Conservation (phyloP, 2,888 invertebrate species). For the Stegana nigrithorax region DNA sequence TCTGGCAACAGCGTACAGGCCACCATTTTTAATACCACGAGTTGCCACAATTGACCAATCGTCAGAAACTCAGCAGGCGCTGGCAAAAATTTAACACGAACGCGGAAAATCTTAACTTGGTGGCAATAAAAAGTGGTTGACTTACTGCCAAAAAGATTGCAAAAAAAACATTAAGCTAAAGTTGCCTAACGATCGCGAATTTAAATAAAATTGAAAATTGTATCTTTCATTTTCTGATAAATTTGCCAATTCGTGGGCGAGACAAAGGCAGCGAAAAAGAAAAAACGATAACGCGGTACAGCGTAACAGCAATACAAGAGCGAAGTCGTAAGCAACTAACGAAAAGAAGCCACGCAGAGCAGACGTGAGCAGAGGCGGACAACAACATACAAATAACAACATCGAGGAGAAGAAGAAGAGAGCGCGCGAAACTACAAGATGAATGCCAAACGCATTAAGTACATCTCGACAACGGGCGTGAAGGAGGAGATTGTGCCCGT, state of each 20-base stretch:
- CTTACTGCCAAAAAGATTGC: slow-evolving; percentile 22
- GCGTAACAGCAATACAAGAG: background rate
- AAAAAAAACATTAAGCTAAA: background rate
- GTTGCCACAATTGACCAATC: slow-evolving; percentile 63
- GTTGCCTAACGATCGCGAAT: slow-evolving; percentile 39
- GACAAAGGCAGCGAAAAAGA: background rate
- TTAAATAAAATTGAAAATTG: background rate
- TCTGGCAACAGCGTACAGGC: slow-evolving; percentile 20
- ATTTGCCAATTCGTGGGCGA: background rate
- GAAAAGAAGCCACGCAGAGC: background rate
- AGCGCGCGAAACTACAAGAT: slow-evolving; percentile 31
- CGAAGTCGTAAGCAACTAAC: background rate
- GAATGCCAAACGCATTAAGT: slow-evolving; percentile 63
- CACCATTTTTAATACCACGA: slow-evolving; percentile 56
- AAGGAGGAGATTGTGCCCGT: slow-evolving; percentile 62
- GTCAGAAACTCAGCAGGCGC: slow-evolving; percentile 30
- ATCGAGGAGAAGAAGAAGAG: background rate
- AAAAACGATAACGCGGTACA: background rate
- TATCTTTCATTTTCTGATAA: background rate
- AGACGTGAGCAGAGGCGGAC: background rate
- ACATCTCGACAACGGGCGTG: slow-evolving; percentile 38
- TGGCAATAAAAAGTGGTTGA: slow-evolving; percentile 53
- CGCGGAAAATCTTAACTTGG: slow-evolving; percentile 45
- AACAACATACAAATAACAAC: background rate
- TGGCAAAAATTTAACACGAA: slow-evolving; percentile 25